Conservation (phyloP, 2,113 vertebrate species). For the Semicossyphus pulcher region DNA sequence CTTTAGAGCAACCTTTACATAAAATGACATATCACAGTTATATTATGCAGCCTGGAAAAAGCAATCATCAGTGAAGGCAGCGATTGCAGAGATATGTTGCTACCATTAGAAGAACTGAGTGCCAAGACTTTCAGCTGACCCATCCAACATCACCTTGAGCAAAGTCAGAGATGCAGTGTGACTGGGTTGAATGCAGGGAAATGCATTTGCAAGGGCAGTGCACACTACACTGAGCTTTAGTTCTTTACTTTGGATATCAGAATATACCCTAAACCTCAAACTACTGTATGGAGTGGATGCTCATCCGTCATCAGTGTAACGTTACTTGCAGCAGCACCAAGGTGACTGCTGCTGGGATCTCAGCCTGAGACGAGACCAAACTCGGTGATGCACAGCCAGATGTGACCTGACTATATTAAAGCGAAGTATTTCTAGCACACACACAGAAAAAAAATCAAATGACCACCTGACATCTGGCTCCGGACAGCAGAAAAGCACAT, state of each 20-base stretch:
- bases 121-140: conserved; percentile 15
- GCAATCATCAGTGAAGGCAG: background rate
- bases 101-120: background rate
- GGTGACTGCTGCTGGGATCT: conserved; percentile 49
- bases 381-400: background rate
- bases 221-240: background rate
- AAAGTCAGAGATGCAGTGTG: conserved; percentile 47
- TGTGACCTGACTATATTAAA: background rate
- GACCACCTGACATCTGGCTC: background rate
- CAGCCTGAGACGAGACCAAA: background rate
- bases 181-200: conserved; percentile 8
- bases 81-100: background rate
- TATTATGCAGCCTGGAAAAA: background rate
- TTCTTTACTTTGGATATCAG: background rate
- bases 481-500: conserved; percentile 1
- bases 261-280: background rate
- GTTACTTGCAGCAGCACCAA: conserved; percentile 37
- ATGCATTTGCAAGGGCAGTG: background rate
- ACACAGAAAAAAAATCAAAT: background rate
- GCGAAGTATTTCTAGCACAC: background rate
- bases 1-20: background rate
- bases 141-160: conserved; percentile 62
- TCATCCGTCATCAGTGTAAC: background rate
- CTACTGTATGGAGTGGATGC: background rate
- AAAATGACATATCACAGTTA: background rate